phyloP scores from a whole-genome alignment of 2,113 vertebrate species.

The Quiscalus mexicanus region DNA sequence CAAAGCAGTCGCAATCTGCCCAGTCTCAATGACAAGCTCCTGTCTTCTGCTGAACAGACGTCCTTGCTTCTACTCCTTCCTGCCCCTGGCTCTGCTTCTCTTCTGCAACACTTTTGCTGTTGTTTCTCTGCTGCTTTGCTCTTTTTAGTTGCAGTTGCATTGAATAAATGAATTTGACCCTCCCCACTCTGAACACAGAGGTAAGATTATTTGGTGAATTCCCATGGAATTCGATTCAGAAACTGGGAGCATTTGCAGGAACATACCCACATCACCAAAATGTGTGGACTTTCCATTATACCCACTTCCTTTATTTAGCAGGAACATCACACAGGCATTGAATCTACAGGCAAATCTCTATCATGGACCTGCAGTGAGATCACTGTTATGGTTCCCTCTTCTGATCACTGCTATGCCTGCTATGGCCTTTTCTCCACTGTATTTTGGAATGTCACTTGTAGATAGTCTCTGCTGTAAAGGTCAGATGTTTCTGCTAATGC shows the following conservation, averaged over 20 bases:
- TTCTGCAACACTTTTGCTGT: not conserved
- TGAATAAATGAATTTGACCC: not conserved
- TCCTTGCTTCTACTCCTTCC: not conserved
- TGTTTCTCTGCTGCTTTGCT: not conserved
- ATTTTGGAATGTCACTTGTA: not conserved
- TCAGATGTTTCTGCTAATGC: not conserved
- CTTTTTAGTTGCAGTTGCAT: not conserved
- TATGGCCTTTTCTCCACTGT: not conserved
- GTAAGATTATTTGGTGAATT: not conserved
- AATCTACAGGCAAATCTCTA: not conserved
- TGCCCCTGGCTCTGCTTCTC: not conserved
- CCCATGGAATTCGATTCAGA: not conserved
- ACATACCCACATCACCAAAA: not conserved
- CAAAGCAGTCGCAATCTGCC: not conserved
- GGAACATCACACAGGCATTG: not conserved
- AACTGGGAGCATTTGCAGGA: not conserved
- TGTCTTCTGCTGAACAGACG: not conserved
- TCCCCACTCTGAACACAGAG: not conserved
- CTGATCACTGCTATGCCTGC: not conserved
- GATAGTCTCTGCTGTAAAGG: not conserved
- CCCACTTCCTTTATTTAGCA: not conserved
- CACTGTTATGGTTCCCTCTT: not conserved
- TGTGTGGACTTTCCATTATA: not conserved
- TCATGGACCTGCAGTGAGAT: not conserved
- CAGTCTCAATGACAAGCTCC: not conserved